A percentile compares a stretch with the other conserved stretches of the same genome.
phyloP scores from a whole-genome alignment of 1,140 invertebrate species.

The Lordiphosa clarofinis region DNA sequence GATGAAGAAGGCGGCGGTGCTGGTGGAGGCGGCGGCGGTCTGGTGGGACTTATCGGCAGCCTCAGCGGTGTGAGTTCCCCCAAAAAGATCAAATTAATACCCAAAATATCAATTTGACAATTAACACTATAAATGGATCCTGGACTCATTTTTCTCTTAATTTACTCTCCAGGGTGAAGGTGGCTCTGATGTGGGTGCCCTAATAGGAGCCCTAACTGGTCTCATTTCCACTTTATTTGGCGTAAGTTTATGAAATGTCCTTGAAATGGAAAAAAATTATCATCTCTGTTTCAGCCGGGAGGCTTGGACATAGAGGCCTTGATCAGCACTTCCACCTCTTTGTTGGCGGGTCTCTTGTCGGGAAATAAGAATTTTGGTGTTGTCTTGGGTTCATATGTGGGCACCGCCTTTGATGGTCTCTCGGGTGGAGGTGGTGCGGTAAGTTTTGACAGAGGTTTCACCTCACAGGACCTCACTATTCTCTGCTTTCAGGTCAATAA shows the following conservation, averaged over 20 bases:
- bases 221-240: slow-evolving; percentile 80
- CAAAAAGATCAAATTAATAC: too few species aligned
- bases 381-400: slow-evolving; percentile 80
- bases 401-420: slow-evolving; percentile 80
- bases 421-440: slow-evolving; percentile 82
- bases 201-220: slow-evolving; percentile 80
- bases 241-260: slow-evolving; percentile 61
- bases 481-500: slow-evolving; percentile 64
- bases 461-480: not conserved
- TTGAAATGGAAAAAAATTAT: not conserved
- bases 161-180: slow-evolving; percentile 61
- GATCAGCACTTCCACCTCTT: slow-evolving; percentile 71
- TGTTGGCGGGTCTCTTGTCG: slow-evolving; percentile 72
- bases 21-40: slow-evolving; percentile 60
- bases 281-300: slow-evolving; percentile 58
- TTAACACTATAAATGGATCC: too few species aligned
- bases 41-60: slow-evolving; percentile 80
- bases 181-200: slow-evolving; percentile 77
- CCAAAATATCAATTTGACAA: too few species aligned
- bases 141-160: too few species aligned
- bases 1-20: slow-evolving; percentile 2
- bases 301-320: slow-evolving; percentile 77
- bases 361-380: slow-evolving; percentile 81
- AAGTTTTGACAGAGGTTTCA: slow-evolving; percentile 14
- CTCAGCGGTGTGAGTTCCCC: slow-evolving; percentile 80